Percentiles rank a stretch among this genome's conserved stretches.
phyloP scores from a whole-genome alignment of 2,888 invertebrate species.

The Drosophila limbata region DNA sequence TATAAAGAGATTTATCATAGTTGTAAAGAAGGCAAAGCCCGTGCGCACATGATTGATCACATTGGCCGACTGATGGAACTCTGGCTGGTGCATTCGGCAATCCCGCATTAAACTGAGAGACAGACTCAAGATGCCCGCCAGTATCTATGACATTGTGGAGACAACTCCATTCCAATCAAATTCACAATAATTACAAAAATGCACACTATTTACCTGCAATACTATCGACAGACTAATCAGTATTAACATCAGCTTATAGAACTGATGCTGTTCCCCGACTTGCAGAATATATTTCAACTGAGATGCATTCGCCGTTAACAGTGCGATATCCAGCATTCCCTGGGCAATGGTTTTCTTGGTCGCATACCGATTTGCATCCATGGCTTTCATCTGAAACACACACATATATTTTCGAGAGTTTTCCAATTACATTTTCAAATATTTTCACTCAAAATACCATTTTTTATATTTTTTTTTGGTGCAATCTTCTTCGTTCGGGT shows the following conservation, averaged over 20 bases:
- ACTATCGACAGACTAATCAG: slow-evolving; percentile 93
- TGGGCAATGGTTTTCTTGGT: slow-evolving; percentile 97
- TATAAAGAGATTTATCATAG: slow-evolving; percentile 91
- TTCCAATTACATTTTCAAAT: neutral
- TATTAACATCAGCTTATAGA: slow-evolving; percentile 92
- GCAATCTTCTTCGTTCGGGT: slow-evolving; percentile 5
- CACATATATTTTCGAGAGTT: neutral
- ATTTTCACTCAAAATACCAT: slow-evolving; percentile 36
- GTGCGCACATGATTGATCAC: slow-evolving; percentile 90
- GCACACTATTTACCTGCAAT: slow-evolving; percentile 89
- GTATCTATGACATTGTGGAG: slow-evolving; percentile 87
- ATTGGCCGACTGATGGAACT: slow-evolving; percentile 89
- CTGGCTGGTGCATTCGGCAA: slow-evolving; percentile 90
- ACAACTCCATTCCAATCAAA: slow-evolving; percentile 31
- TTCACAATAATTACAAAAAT: neutral
- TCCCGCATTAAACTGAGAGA: slow-evolving; percentile 91
- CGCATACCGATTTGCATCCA: slow-evolving; percentile 95
- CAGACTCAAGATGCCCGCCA: slow-evolving; percentile 90
- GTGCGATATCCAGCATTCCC: slow-evolving; percentile 95
- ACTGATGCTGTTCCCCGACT: slow-evolving; percentile 93
- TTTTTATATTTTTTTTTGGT: neutral
- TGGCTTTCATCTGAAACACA: slow-evolving; percentile 88
- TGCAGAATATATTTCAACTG: slow-evolving; percentile 94
- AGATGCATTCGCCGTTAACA: slow-evolving; percentile 94
- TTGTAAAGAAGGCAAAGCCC: slow-evolving; percentile 90